Conservation (phyloP, 2,888 invertebrate species). For the Napeogenes sylphis region DNA sequence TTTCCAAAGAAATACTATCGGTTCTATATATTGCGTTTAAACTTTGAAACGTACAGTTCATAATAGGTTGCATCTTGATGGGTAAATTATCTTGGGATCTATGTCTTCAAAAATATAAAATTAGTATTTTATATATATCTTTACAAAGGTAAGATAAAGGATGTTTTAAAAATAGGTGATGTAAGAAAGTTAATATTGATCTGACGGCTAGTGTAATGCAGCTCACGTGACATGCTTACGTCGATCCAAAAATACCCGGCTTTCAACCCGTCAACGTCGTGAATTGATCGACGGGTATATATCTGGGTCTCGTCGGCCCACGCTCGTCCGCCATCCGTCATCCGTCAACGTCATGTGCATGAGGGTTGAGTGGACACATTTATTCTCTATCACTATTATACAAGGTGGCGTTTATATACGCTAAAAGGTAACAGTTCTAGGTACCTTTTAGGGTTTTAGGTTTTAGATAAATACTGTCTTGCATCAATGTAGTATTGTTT, state of each 20-base stretch:
- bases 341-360: conserved; percentile 57
- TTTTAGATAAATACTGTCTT: too few species aligned
- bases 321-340: conserved; percentile 45
- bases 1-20: too few species aligned
- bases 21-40: too few species aligned
- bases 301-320: conserved; percentile 49
- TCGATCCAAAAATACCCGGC: conserved; percentile 24
- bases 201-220: background rate
- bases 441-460: background rate
- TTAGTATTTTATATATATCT: too few species aligned
- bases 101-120: too few species aligned
- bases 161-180: too few species aligned
- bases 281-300: conserved; percentile 63
- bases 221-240: background rate
- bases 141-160: too few species aligned
- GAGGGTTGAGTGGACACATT: conserved; percentile 14
- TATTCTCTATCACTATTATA: background rate
- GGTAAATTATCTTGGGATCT: too few species aligned
- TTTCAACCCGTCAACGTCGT: conserved; percentile 59
- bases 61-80: too few species aligned
- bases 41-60: too few species aligned
- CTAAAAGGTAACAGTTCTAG: background rate
- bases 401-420: background rate
- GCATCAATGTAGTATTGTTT: too few species aligned
- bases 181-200: conserved; percentile 3